Evolutionary conservation across 2,113 vertebrate species (phyloP).

Genomic region (Oncorhynchus masou): DNA sequence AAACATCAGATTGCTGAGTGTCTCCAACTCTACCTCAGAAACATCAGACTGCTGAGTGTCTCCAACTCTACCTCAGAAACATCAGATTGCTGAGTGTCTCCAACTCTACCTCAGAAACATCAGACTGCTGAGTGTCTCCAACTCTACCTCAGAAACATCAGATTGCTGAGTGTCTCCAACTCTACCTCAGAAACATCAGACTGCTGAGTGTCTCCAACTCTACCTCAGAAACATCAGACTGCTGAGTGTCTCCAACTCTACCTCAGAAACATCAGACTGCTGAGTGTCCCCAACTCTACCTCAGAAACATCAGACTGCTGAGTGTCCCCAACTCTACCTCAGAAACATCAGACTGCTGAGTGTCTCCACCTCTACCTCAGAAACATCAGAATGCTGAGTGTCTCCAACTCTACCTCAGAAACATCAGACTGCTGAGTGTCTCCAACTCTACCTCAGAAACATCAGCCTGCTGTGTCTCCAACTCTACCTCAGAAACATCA

Average conservation of each 20-base stretch:
- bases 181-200: too few relatives aligned
- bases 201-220: too few relatives aligned
- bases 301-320: constrained; percentile 46
- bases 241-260: too few relatives aligned
- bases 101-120: too few relatives aligned
- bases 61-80: too few relatives aligned
- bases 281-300: not conserved
- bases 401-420: constrained; percentile 52
- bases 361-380: constrained; percentile 16
- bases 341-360: constrained; percentile 41
- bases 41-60: constrained; percentile 31
- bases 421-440: constrained; percentile 31
- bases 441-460: constrained; percentile 32
- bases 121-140: too few relatives aligned
- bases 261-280: constrained; percentile 48
- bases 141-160: too few relatives aligned
- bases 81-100: too few relatives aligned
- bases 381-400: constrained; percentile 50
- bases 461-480: constrained; percentile 24
- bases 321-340: constrained; percentile 5
- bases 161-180: too few relatives aligned
- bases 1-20: constrained; percentile 49
- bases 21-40: constrained; percentile 52
- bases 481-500: constrained; percentile 46
- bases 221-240: constrained; percentile 48